A percentile compares a stretch with the other conserved stretches of the same genome.
These are phyloP conservation scores for Drosophila sp. DNA, from an alignment of 1,140 invertebrate genomes.

Conservation along the genomic window DNA sequence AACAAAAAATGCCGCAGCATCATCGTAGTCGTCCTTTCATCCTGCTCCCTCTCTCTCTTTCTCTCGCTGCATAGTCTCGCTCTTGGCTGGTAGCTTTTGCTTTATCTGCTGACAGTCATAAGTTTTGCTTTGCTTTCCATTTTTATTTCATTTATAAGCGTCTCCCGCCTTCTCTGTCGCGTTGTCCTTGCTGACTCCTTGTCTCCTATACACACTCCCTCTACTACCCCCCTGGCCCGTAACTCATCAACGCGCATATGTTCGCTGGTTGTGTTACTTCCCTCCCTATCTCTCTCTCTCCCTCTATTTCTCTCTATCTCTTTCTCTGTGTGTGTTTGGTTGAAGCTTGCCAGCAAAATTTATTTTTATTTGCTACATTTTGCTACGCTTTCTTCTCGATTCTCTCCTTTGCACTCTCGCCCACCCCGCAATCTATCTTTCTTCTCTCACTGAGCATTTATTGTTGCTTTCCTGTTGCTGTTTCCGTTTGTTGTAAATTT, in stretches of 20 bases:
- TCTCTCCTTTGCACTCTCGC: not conserved
- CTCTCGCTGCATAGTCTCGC: conserved; percentile 8
- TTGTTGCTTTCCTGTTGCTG: conserved; percentile 77
- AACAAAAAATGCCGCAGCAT: conserved; percentile 25
- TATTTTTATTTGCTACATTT: conserved; percentile 81
- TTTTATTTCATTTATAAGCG: conserved; percentile 75
- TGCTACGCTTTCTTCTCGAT: conserved; percentile 42
- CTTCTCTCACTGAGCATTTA: conserved; percentile 50
- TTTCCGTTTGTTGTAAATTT: conserved; percentile 83
- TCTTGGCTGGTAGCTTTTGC: conserved; percentile 71
- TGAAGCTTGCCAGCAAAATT: conserved; percentile 56
- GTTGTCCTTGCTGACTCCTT: not conserved
- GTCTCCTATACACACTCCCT: not conserved
- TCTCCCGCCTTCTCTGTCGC: conserved; percentile 17
- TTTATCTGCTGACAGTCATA: conserved; percentile 82
- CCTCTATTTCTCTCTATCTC: not conserved
- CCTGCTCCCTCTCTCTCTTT: not conserved
- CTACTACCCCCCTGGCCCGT: conserved; percentile 24
- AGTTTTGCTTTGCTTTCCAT: conserved; percentile 82
- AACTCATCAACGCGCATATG: conserved; percentile 82
- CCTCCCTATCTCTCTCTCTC: not conserved
- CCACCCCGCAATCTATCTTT: conserved; percentile 3
- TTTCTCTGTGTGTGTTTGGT: conserved; percentile 13
- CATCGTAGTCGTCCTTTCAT: conserved; percentile 9
- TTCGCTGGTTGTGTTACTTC: conserved; percentile 41